Conservation (phyloP, 2,797 vertebrate species). For the Aselliscus stoliczkanus region DNA sequence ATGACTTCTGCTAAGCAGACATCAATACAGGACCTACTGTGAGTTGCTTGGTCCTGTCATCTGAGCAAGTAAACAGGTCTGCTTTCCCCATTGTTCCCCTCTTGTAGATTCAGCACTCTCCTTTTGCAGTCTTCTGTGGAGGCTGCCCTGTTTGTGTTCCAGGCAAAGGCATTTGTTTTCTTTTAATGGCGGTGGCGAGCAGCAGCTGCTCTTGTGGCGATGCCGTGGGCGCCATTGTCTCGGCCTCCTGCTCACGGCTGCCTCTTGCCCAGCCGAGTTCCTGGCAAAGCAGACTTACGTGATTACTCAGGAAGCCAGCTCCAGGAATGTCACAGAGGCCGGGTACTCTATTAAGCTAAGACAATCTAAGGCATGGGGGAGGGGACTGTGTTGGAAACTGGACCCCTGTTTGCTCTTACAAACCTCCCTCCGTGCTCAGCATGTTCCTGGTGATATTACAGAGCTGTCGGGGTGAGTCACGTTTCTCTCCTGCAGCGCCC, state of each 20-base stretch:
- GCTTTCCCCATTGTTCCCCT: background rate
- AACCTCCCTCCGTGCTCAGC: background rate
- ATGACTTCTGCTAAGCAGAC: background rate
- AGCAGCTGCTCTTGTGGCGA: background rate
- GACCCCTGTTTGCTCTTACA: background rate
- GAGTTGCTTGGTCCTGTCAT: background rate
- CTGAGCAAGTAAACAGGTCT: background rate
- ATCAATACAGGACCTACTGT: background rate
- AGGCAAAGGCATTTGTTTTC: background rate
- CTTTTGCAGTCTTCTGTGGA: background rate
- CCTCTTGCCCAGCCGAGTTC: background rate
- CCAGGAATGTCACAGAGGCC: background rate
- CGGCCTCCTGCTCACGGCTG: background rate
- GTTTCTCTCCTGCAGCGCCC: background rate
- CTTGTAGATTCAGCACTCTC: background rate
- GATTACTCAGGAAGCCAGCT: background rate
- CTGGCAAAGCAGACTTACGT: background rate
- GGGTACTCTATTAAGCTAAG: background rate
- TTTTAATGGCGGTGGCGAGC: background rate
- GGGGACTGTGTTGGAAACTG: background rate
- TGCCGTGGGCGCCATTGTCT: background rate
- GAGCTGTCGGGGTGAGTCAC: background rate
- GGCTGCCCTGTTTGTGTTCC: background rate
- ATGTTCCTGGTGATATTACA: background rate
- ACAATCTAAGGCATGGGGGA: rapidly evolving